These are phyloP conservation scores for Drosophila teissieri DNA, from an alignment of 1,140 invertebrate genomes.

Conservation along the genomic window DNA sequence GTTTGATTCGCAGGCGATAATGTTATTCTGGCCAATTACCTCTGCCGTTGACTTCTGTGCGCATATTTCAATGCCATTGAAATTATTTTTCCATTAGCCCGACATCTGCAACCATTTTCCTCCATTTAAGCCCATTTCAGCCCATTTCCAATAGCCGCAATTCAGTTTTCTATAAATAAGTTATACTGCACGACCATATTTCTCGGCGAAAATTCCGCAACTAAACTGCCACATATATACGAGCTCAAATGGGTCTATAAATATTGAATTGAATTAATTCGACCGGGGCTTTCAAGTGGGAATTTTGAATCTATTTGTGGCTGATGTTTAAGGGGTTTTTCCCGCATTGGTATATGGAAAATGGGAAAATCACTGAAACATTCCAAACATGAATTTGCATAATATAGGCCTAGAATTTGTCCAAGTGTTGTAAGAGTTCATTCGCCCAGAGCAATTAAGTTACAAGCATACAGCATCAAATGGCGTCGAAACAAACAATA, in stretches of 20 bases:
- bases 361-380: not conserved
- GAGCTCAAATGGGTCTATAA: slow-evolving; percentile 57
- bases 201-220: slow-evolving; percentile 39
- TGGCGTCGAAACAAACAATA: slow-evolving; percentile 27
- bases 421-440: slow-evolving; percentile 17
- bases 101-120: slow-evolving; percentile 19
- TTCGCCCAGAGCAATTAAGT: slow-evolving; percentile 34
- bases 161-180: slow-evolving; percentile 69
- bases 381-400: not conserved
- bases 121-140: not conserved
- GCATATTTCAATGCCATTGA: slow-evolving; percentile 31
- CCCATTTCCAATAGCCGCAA: slow-evolving; percentile 28
- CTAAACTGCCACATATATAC: slow-evolving; percentile 38
- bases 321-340: slow-evolving; percentile 26
- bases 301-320: slow-evolving; percentile 38
- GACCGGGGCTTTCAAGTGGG: slow-evolving; percentile 26
- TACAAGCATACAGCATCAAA: slow-evolving; percentile 29
- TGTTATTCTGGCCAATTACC: slow-evolving; percentile 16
- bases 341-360: slow-evolving; percentile 2
- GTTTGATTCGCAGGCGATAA: slow-evolving; percentile 9
- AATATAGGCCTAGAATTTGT: not conserved
- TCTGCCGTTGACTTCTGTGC: slow-evolving; percentile 29
- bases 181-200: slow-evolving; percentile 39
- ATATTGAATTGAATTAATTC: slow-evolving; percentile 68
- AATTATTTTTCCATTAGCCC: slow-evolving; percentile 42